Conservation (phyloP, 2,888 invertebrate species). For the Amorpha juglandis region DNA sequence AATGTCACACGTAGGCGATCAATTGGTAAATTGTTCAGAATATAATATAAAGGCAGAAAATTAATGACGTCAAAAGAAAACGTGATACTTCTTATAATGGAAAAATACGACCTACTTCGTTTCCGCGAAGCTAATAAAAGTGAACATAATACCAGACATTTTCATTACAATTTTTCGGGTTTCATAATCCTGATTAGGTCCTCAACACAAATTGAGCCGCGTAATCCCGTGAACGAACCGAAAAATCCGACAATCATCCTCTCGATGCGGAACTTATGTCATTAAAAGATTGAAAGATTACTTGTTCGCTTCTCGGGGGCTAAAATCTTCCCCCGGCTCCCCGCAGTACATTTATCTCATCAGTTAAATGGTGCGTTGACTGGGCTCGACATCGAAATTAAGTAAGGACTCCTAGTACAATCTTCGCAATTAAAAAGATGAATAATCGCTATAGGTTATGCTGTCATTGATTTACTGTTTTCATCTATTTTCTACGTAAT, state of each 20-base stretch:
- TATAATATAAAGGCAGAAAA: neutral
- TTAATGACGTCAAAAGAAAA: conserved; percentile 29
- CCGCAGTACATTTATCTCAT: conserved; percentile 76
- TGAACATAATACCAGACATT: neutral
- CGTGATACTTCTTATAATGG: neutral
- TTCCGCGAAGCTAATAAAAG: conserved; percentile 7
- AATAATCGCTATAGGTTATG: neutral
- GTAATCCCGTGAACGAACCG: conserved; percentile 43
- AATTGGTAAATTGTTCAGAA: no score
- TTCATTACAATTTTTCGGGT: conserved; percentile 16
- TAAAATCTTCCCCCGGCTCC: conserved; percentile 59
- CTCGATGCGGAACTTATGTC: conserved; percentile 66
- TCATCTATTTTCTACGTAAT: neutral
- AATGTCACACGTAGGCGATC: conserved; percentile 42
- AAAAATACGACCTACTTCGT: conserved; percentile 25
- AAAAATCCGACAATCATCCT: conserved; percentile 59
- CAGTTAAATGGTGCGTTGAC: conserved; percentile 76
- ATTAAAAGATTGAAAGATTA: conserved; percentile 83
- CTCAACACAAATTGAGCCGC: conserved; percentile 28
- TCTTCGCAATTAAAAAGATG: conserved; percentile 24
- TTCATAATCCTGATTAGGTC: conserved; percentile 25
- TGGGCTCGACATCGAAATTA: conserved; percentile 54
- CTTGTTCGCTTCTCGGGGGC: conserved; percentile 69
- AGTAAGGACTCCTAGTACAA: conserved; percentile 35
- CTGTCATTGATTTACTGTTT: neutral